Evolutionary conservation across 2,797 vertebrate species (phyloP).

Genomic region (Oreonectes daqikongensis): DNA sequence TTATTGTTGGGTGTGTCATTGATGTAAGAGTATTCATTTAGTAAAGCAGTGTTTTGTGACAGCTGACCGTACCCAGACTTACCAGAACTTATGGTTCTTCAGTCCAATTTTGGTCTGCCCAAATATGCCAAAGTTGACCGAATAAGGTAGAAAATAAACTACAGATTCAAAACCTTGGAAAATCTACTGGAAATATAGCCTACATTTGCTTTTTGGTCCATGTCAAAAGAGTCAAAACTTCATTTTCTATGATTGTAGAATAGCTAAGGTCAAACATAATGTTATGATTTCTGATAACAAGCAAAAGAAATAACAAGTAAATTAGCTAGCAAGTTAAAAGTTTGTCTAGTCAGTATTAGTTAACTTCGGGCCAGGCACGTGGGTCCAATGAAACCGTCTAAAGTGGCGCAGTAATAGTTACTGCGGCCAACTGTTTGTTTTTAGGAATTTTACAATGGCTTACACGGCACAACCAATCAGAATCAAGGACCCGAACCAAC

Average conservation of each 20-base stretch:
- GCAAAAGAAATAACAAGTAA: no score
- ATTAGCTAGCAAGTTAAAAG: no score
- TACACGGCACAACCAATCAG: no score
- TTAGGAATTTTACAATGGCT: no score
- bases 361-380: no score
- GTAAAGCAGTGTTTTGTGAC: conserved; percentile 31
- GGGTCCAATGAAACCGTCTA: no score
- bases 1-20: conserved; percentile 26
- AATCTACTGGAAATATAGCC: background rate
- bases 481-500: no score
- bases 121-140: background rate
- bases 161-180: background rate
- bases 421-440: no score
- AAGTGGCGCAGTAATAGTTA: no score
- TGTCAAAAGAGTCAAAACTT: background rate
- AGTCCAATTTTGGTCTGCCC: background rate
- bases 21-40: conserved; percentile 36
- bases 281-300: no score
- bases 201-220: background rate
- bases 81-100: background rate
- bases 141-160: background rate
- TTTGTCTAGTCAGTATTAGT: no score
- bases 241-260: background rate
- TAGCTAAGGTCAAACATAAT: no score
- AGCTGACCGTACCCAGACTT: conserved; percentile 6